Base-by-base conservation (phyloP, 2,888 invertebrate genomes). In the Lottia scabra region DNA sequence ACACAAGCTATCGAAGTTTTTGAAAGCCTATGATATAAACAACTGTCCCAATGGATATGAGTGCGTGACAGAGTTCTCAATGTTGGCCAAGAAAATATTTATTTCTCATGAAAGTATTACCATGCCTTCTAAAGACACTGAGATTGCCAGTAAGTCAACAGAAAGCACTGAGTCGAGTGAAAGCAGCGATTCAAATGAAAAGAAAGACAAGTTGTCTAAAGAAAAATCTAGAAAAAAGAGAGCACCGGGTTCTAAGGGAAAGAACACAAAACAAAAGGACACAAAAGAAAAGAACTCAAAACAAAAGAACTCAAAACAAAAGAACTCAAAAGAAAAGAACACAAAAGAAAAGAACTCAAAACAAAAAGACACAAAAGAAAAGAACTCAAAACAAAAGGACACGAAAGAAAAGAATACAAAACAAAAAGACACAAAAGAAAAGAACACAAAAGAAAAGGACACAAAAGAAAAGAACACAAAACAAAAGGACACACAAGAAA, bases 121-220 rank as follows among this genome's bases (percentile, higher is more conserved):
- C 3, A 38, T 8, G 8, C 5, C 38, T 4, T 2, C 2, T 38
- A 66, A 44, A 19, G 44, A 45, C 15, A 66, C 2, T 0, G 19
- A 45, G 6, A 43, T 44, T 38, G 12, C 44, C 4, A 66, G 66
- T 38, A 43, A 45, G 0, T 26, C 44, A 1, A 66, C 15, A 38
- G 16, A 26, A 10, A 27, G 27, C 12, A 38, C 26, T 27, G 26
- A 38, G 1, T 26, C 15, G 13, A 48, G 48, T 16, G 56, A 56
- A 19, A 67, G 38, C 6, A 65, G 19, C 2, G 30, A 46, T 1
- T 26, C 23, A 1, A 48, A 65, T 23, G 26, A 44, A 23, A 2
- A 64, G 46, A 44, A 43, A 16, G 66, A 71, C 16, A 66, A 15
- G 38, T 19, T 15, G n/a, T 23, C 13, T 38, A 56, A 71, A 30